Evolutionary conservation across 1,140 invertebrate genomes (phyloP), one percentile per base, ranked within the genome.

Genomic region (Ostrea edulis): DNA sequence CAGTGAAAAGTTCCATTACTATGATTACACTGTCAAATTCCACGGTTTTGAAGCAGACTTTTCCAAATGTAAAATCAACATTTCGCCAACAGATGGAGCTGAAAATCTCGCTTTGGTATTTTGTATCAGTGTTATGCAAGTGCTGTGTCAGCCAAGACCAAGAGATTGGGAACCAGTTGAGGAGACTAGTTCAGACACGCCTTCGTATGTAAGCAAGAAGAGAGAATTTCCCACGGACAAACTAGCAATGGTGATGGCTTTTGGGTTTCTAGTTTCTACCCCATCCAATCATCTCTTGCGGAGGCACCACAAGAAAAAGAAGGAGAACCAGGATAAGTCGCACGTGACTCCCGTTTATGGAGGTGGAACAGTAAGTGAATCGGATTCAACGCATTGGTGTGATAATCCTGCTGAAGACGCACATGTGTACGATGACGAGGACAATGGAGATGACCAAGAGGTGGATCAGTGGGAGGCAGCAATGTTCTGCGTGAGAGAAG

Each of bases 91-190:
- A 91, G 77, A 92, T 44, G 88, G 94, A 5, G 92, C 92, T 0
- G 93, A 95, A 87, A 90, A 93, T 71, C 84, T 95, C 4, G 93
- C 91, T 35, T 54, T 94, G 54, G 88, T 92, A n/a, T 93, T 94
- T 62, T 89, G 86, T 62, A 88, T 94, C 7, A 92, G 93, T 9
- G 89, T 95, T 52, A 91, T 95, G 0, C 93, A 94, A 89, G 93
- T 94, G 20, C 90, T 94, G 8, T 93, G 93, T 84, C 93, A 93
- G 90, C 93, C 93, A 17, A 90, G 92, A 11, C 92, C 92, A 11
- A 81, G 81, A 5, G 86, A 84, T 58, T 93, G 92, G 92, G 81
- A 92, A 84, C 92, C 93, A 35, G 90, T 91, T 8, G 51, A 92
- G 3, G 53, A 85, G 22, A 88, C 88, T 12, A 22, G 82, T 2